Evolutionary conservation across 2,888 invertebrate species (phyloP), one percentile per base, ranked within the genome.

Genomic region (Erebia palarica): DNA sequence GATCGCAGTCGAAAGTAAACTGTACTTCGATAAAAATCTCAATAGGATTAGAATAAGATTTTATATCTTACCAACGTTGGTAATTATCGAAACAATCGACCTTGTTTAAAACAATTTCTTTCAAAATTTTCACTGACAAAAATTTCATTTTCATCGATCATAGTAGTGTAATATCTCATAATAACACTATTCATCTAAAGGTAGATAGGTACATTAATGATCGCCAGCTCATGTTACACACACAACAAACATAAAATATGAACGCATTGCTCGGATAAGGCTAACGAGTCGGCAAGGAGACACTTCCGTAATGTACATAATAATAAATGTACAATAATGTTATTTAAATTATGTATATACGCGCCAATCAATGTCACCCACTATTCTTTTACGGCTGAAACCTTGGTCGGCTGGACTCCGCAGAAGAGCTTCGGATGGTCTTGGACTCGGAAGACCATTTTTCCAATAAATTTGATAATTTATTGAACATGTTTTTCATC

Each of bases 241-340:
- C 65, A 70, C 64, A 47, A 70, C 66, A 73, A 72, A 75, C 74
- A 71, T 75, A 78, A 81, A 82, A 80, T 81, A 82, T 77, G 77
- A 85, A 82, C 79, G 81, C 80, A 79, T 80, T 83, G 79, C 80
- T 81, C 84, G 80, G 78, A 81, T 88, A 90, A 90, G 90, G 90
- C 89, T 86, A 90, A 90, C 80, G 51, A 77, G 78, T 80, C 76
- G 73, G 74, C 78, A 77, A 74, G 76, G 84, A 81, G 82, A 83
- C 83, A 87, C 90, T 90, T 91, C 90, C 91, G 89, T 85, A 85
- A 86, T 84, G 82, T 79, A 78, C 77, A 77, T 81, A 77, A 79
- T 76, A 79, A 82, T 83, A 81, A 78, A 83, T 81, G 78, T 79
- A 81, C 85, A 82, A 79, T 84, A 82, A 82, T 78, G 77, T 79